Conservation (phyloP, 2,113 vertebrate genomes). For the Monarcha castaneiventris region DNA sequence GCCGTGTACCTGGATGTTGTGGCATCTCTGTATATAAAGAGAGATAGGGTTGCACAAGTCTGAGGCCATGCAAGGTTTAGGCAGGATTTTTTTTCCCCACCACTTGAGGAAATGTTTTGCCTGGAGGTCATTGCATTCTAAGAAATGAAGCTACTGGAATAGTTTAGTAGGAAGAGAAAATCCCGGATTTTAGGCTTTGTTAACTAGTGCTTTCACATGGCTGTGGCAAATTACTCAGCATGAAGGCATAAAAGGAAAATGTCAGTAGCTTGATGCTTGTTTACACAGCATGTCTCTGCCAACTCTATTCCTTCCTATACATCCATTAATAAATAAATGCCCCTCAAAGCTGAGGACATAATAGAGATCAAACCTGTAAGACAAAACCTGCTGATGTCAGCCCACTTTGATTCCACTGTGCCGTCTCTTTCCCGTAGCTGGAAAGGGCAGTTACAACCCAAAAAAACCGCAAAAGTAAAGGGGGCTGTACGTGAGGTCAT, state of each 20-base stretch:
- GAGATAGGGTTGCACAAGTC: neutral
- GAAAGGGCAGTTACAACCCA: neutral
- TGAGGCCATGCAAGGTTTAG: neutral
- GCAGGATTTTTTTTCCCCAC: neutral
- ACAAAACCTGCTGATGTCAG: neutral
- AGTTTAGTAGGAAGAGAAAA: neutral
- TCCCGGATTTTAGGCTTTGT: neutral
- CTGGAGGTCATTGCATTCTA: neutral
- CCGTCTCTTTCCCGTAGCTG: neutral
- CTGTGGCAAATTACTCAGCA: neutral
- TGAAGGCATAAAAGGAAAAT: neutral
- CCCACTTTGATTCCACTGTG: neutral
- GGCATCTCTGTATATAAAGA: neutral
- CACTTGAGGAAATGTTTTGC: neutral
- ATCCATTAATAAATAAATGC: neutral
- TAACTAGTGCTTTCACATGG: neutral
- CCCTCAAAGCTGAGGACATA: neutral
- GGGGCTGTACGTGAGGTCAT: neutral
- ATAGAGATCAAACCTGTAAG: neutral
- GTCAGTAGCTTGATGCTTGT: neutral
- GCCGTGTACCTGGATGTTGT: neutral
- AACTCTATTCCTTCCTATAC: neutral
- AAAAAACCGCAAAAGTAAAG: neutral
- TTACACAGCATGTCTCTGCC: neutral
- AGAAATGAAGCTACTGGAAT: neutral